Evolutionary conservation across 2,113 vertebrate species (phyloP), one percentile per base, ranked within the genome.

Genomic region (Myotis yumanensis): DNA sequence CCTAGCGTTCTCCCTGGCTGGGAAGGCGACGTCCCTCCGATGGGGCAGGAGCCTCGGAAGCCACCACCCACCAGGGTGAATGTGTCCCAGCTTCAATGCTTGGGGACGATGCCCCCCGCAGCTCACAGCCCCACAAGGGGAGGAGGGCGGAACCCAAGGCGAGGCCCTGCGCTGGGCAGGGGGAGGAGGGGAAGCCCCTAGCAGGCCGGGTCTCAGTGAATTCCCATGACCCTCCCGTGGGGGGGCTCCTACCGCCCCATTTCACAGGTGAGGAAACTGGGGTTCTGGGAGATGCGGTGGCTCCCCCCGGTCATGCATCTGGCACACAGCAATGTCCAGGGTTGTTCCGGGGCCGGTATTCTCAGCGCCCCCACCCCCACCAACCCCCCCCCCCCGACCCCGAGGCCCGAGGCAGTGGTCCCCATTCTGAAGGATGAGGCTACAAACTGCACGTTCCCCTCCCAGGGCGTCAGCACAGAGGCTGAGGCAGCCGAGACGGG

Each of bases 101-200:
- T n/a, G 17, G 25, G 16, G 64, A 54, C 3, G 2, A 22, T 7
- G 35, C 25, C 43, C 15, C n/a, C 25, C 16, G 4, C 9, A 59
- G 25, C 4, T 43, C 23, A 28, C 2, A 16, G 4, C 62, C 40
- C 46, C 18, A 7, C 11, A 23, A 28, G 16, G 28, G 1, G 4
- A 77, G 66, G 20, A 20, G 25, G 6, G 8, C 4, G 66, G 69
- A 4, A 52, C 7, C 59, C 22, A 35, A 14, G 0, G 0, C 0
- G 10, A 54, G 54, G 4, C 28, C 51, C 75, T 23, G 9, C 4
- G 20, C 43, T 32, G 10, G n/a, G 22, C 12, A 18, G 30, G 37
- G 5, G 30, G 18, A 4, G 5, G 28, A 72, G n/a, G 52, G 35
- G 59, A 54, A 62, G 32, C 35, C 23, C 66, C 46, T 12, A 2